Percentiles rank a stretch among this genome's conserved stretches.
These are phyloP conservation scores for Drosophila seclusa DNA, from an alignment of 2,888 invertebrate species.

Conservation along the genomic window DNA sequence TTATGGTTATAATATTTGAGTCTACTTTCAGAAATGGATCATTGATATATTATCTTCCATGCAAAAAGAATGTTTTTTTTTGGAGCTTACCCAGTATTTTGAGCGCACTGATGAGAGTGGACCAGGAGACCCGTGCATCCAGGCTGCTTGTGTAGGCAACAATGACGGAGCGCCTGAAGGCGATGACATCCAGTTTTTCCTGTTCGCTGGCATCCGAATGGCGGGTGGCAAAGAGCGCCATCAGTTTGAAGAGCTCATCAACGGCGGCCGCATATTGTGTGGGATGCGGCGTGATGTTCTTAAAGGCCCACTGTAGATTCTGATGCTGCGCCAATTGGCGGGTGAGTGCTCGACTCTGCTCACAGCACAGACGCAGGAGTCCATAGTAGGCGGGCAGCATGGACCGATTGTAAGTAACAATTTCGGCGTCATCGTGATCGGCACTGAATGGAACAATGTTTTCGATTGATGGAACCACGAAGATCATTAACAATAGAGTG, in stretches of 20 bases:
- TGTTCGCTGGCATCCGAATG: constrained; percentile 91
- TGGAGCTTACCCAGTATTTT: constrained; percentile 88
- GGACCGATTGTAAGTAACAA: constrained; percentile 95
- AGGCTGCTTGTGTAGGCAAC: constrained; percentile 95
- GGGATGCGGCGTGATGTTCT: constrained; percentile 98
- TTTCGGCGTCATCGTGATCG: constrained; percentile 98
- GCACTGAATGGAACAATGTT: constrained; percentile 87
- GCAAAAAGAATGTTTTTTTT: neutral
- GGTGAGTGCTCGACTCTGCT: constrained; percentile 94
- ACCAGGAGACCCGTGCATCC: constrained; percentile 96
- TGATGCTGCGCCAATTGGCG: constrained; percentile 95
- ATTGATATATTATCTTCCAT: rapidly evolving
- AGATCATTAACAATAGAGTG: neutral
- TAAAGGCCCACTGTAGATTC: constrained; percentile 98
- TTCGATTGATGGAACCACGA: neutral
- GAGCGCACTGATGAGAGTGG: constrained; percentile 95
- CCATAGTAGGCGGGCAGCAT: constrained; percentile 98
- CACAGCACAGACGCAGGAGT: constrained; percentile 94
- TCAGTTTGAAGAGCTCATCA: constrained; percentile 95
- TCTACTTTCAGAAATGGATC: neutral
- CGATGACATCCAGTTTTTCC: constrained; percentile 92
- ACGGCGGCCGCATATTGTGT: constrained; percentile 97
- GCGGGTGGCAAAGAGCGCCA: constrained; percentile 94
- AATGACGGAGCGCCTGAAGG: constrained; percentile 93
- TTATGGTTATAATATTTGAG: neutral